Evolutionary conservation across 2,113 vertebrate genomes (phyloP).

Genomic region (Eonycteris spelaea): DNA sequence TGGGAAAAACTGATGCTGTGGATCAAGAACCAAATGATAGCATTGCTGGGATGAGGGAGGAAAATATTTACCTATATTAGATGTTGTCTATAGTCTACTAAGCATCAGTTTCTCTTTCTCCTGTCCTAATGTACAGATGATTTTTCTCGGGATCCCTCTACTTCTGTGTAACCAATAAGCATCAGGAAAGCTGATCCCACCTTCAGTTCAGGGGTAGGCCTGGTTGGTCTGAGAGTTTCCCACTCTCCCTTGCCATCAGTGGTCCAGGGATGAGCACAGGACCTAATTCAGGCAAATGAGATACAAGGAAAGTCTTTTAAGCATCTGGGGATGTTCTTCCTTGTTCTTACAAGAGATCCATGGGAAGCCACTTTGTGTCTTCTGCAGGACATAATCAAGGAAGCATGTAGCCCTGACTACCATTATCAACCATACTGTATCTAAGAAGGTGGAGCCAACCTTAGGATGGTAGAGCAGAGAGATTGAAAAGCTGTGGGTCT

Average conservation of each 20-base stretch:
- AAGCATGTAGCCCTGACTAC: not conserved
- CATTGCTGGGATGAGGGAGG: not conserved
- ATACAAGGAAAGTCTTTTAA: not conserved
- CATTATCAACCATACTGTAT: not conserved
- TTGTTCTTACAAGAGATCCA: not conserved
- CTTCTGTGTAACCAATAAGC: not conserved
- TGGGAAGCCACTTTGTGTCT: not conserved
- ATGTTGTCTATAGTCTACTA: not conserved
- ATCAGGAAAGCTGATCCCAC: not conserved
- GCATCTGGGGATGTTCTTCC: not conserved
- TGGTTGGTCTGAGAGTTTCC: not conserved
- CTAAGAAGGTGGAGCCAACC: not conserved
- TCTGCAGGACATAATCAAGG: not conserved
- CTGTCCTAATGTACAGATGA: not conserved
- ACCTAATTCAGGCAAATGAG: not conserved
- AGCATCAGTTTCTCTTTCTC: not conserved
- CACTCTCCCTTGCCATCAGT: not conserved
- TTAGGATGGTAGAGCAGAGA: not conserved
- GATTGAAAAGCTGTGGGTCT: not conserved
- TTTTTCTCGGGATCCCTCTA: not conserved
- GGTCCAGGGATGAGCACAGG: not conserved
- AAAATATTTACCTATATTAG: not conserved
- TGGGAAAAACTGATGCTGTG: not conserved
- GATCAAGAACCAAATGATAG: not conserved
- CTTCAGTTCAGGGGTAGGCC: not conserved